phyloP scores from a whole-genome alignment of 2,888 invertebrate species.

The Epistrophella euchroma region DNA sequence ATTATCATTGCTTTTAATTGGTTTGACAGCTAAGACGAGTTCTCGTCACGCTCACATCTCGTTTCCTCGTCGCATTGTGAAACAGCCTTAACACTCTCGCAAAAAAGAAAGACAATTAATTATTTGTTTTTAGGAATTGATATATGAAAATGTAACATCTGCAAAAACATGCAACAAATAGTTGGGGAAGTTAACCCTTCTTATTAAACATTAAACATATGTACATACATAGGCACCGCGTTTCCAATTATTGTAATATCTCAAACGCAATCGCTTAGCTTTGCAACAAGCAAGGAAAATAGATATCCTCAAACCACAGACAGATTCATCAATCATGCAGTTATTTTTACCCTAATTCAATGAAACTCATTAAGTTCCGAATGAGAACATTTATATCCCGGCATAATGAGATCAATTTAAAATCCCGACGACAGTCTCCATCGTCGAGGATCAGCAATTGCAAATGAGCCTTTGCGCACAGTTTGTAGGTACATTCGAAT shows the following conservation, averaged over 20 bases:
- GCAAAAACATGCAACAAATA: too few relatives aligned
- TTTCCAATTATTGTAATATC: background rate
- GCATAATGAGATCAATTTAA: conserved; percentile 71
- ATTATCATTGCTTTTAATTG: too few relatives aligned
- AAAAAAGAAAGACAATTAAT: too few relatives aligned
- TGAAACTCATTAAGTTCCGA: conserved; percentile 54
- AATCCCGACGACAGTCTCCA: conserved; percentile 66
- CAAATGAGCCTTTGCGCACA: conserved; percentile 50
- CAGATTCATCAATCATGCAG: conserved; percentile 33
- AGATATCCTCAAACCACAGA: conserved; percentile 30
- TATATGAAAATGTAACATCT: too few relatives aligned
- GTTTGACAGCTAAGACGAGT: too few relatives aligned
- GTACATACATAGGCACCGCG: background rate
- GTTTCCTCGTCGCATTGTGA: too few relatives aligned
- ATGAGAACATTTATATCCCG: conserved; percentile 63
- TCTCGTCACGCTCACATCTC: too few relatives aligned
- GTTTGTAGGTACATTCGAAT: conserved; percentile 4
- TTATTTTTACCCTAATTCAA: conserved; percentile 45
- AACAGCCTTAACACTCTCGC: too few relatives aligned
- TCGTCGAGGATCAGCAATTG: conserved; percentile 40
- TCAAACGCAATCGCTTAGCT: background rate
- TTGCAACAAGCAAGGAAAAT: conserved; percentile 26
- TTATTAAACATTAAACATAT: background rate
- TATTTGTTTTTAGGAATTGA: too few relatives aligned
- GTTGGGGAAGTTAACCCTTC: background rate